These are phyloP conservation scores for Xenotilapia flavipinnis DNA, from an alignment of 2,113 vertebrate genomes.

Conservation along the genomic window DNA sequence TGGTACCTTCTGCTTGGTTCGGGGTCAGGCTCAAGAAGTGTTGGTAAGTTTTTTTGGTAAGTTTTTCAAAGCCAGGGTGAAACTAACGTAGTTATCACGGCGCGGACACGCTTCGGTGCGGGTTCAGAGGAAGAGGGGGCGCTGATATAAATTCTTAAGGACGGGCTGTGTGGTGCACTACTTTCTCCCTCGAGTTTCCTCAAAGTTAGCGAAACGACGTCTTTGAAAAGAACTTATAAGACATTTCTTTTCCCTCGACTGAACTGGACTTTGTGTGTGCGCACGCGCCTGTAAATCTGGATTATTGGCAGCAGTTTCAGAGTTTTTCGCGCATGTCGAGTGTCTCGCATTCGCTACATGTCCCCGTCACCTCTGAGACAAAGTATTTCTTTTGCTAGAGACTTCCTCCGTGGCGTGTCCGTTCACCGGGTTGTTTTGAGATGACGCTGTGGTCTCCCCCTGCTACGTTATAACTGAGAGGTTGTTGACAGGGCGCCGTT, in stretches of 20 bases:
- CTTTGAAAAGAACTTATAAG: background rate
- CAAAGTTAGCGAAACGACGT: background rate
- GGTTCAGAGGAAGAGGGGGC: background rate
- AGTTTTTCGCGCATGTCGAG: background rate
- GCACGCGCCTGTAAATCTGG: background rate
- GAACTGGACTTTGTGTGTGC: background rate
- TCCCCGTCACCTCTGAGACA: background rate
- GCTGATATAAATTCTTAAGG: background rate
- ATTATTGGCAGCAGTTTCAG: background rate
- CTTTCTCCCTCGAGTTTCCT: background rate
- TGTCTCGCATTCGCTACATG: background rate
- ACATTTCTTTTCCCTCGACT: background rate
- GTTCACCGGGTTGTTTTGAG: background rate
- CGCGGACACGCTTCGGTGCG: conserved; percentile 1
- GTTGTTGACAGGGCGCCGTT: conserved; percentile 32
- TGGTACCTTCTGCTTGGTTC: conserved; percentile 81
- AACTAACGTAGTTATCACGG: conserved; percentile 18
- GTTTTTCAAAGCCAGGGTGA: conserved; percentile 29
- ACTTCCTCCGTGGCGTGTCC: background rate
- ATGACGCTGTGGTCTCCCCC: background rate
- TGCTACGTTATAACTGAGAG: background rate
- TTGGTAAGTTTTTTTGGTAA: conserved; percentile 79
- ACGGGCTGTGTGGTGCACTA: background rate
- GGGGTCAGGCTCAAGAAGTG: conserved; percentile 70
- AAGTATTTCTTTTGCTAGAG: background rate